Conservation (phyloP, 2,888 invertebrate genomes). For the Macrostomum cliftonense region DNA sequence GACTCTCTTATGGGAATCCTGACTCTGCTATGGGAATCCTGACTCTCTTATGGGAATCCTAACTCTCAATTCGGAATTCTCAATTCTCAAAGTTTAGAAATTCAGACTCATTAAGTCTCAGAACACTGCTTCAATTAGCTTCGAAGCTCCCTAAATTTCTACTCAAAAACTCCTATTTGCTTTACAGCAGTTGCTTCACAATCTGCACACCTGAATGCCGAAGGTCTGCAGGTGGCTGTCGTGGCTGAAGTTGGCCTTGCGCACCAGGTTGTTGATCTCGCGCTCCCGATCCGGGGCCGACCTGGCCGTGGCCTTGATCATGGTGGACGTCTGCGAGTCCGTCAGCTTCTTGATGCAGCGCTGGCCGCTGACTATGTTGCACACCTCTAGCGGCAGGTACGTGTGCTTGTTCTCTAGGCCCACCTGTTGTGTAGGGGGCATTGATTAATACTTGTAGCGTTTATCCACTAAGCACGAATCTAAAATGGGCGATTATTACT, state of each 20-base stretch:
- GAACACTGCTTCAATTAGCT: too few relatives aligned
- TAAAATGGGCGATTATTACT: too few relatives aligned
- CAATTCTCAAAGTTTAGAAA: too few relatives aligned
- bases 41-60: too few relatives aligned
- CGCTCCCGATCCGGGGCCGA: constrained; percentile 78
- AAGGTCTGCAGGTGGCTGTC: constrained; percentile 1
- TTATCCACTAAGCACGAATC: constrained; percentile 70
- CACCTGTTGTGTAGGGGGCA: too few relatives aligned
- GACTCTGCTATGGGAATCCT: too few relatives aligned
- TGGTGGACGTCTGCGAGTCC: constrained; percentile 98
- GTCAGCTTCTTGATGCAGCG: constrained; percentile 97
- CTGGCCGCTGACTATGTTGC: constrained; percentile 97
- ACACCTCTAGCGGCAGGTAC: constrained; percentile 84
- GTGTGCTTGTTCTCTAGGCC: constrained; percentile 99
- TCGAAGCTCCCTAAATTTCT: too few relatives aligned
- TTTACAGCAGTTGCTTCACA: too few relatives aligned
- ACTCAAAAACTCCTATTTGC: too few relatives aligned
- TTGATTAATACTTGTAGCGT: not conserved
- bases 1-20: too few relatives aligned
- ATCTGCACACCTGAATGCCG: constrained; percentile 56
- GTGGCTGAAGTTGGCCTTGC: not conserved
- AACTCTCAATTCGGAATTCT: too few relatives aligned
- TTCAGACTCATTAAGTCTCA: too few relatives aligned
- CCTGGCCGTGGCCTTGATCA: constrained; percentile 98
- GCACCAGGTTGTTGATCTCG: constrained; percentile 84